Evolutionary conservation across 1,140 invertebrate genomes (phyloP).

Genomic region (Penaeus indicus): DNA sequence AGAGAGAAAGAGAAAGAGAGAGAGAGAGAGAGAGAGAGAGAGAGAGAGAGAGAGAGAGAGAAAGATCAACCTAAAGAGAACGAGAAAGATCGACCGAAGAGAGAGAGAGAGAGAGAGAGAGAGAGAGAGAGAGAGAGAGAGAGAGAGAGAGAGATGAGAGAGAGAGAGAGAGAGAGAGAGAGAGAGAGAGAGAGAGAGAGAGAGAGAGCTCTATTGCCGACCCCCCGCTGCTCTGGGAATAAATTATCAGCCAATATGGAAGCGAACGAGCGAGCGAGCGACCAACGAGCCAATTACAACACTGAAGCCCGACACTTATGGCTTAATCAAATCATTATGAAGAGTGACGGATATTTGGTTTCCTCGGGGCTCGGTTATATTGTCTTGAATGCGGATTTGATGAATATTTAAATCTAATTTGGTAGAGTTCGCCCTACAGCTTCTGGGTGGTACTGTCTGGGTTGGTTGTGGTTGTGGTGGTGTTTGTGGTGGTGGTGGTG

Average conservation of each 20-base stretch:
- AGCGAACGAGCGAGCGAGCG: conserved; percentile 28
- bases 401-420: conserved; percentile 15
- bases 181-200: conserved; percentile 29
- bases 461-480: too few species aligned
- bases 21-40: too few species aligned
- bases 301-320: conserved; percentile 43
- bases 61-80: too few species aligned
- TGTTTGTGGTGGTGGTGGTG: too few species aligned
- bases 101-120: too few species aligned
- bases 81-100: too few species aligned
- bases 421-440: not conserved
- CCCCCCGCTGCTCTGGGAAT: conserved; percentile 17
- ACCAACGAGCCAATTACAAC: conserved; percentile 52
- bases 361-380: not conserved
- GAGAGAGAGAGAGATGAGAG: conserved; percentile 6
- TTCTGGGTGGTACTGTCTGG: too few species aligned
- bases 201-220: not conserved
- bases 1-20: too few species aligned
- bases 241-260: conserved; percentile 57
- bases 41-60: too few species aligned
- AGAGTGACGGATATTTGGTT: conserved; percentile 41
- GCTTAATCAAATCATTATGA: conserved; percentile 55
- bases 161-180: conserved; percentile 9
- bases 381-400: conserved; percentile 8
- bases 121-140: too few species aligned